Conservation (phyloP, 92 coral and sea anemone genomes). For the Chrysogorgia sp. region DNA sequence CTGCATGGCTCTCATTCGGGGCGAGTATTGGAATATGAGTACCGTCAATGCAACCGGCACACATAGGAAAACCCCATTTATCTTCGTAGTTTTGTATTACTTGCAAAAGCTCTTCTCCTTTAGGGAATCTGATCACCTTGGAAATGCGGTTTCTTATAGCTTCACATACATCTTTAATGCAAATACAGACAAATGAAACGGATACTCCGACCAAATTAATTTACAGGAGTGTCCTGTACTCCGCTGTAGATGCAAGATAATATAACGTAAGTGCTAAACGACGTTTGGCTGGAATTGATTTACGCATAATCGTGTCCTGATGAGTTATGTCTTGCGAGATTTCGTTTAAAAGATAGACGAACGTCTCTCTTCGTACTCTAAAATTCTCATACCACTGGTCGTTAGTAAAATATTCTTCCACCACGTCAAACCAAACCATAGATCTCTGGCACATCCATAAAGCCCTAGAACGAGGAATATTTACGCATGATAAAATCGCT, state of each 20-base stretch:
- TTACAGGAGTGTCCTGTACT: constrained; percentile 37
- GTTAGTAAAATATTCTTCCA: constrained; percentile 27
- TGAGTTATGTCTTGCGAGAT: constrained; percentile 26
- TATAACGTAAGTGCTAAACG: constrained; percentile 46
- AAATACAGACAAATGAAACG: constrained; percentile 31
- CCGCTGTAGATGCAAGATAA: constrained; percentile 52
- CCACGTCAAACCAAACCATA: constrained; percentile 52
- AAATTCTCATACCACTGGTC: constrained; percentile 47
- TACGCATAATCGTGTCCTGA: constrained; percentile 58
- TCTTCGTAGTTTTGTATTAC: not conserved
- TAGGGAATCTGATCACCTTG: constrained; percentile 21
- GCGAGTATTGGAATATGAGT: constrained; percentile 52
- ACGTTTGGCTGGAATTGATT: constrained; percentile 51
- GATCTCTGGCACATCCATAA: constrained; percentile 40
- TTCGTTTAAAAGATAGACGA: constrained; percentile 1
- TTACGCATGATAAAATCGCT: constrained; percentile 23
- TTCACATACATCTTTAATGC: constrained; percentile 48
- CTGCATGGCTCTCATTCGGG: constrained; percentile 32
- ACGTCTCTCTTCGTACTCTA: constrained; percentile 19
- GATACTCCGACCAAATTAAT: constrained; percentile 47
- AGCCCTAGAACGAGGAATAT: constrained; percentile 16
- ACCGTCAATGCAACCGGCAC: constrained; percentile 52
- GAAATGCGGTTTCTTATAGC: constrained; percentile 26
- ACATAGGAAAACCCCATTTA: constrained; percentile 51
- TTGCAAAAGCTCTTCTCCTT: not conserved